phyloP scores from a whole-genome alignment of 2,113 vertebrate genomes.

The Callaeas wilsoni region DNA sequence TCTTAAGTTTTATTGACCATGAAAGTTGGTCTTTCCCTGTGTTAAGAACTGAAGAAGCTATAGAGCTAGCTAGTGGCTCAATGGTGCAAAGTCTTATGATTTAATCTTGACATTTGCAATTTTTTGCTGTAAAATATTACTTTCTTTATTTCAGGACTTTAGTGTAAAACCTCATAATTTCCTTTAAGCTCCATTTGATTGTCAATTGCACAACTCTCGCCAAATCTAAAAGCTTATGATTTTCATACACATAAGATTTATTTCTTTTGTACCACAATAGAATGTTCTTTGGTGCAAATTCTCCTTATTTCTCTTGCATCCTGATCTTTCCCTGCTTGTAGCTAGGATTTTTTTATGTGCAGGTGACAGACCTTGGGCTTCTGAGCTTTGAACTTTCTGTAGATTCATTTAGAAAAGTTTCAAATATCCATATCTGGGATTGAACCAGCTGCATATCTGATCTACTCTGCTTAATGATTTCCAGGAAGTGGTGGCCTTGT shows the following conservation, averaged over 20 bases:
- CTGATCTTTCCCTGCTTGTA: neutral
- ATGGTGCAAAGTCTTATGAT: conserved; percentile 81
- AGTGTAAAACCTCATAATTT: conserved; percentile 79
- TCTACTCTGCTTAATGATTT: conserved; percentile 22
- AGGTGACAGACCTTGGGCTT: neutral
- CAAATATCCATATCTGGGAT: neutral
- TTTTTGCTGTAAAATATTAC: conserved; percentile 81
- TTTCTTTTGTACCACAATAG: conserved; percentile 68
- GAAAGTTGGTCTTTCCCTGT: conserved; percentile 81
- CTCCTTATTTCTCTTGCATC: conserved; percentile 27
- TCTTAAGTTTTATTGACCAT: conserved; percentile 85
- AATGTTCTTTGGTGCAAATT: conserved; percentile 55
- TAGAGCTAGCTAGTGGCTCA: conserved; percentile 76
- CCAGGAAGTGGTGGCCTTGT: conserved; percentile 8
- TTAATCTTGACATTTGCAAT: conserved; percentile 82
- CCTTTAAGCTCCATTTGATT: conserved; percentile 85
- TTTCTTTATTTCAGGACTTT: conserved; percentile 81
- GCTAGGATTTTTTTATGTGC: neutral
- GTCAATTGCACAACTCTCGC: conserved; percentile 84
- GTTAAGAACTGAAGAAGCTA: conserved; percentile 73
- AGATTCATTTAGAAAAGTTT: neutral
- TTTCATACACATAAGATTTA: conserved; percentile 76
- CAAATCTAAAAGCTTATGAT: conserved; percentile 74
- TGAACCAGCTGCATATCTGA: neutral
- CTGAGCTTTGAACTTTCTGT: conserved; percentile 2